Conservation (phyloP, 2,888 invertebrate genomes). For the Erebia ligea region DNA sequence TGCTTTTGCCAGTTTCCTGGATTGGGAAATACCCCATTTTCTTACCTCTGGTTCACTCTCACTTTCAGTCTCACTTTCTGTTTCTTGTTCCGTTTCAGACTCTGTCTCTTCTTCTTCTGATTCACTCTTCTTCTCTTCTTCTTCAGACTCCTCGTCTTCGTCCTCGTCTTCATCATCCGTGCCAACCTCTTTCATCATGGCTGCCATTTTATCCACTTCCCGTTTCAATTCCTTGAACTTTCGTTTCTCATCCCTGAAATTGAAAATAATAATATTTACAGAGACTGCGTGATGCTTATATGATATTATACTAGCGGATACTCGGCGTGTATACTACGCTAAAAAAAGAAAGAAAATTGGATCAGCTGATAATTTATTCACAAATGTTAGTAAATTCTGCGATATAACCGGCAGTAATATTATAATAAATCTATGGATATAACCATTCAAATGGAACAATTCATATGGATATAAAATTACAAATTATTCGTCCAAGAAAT, state of each 20-base stretch:
- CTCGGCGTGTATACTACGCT: too few species aligned
- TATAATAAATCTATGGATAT: too few species aligned
- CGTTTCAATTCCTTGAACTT: conserved; percentile 92
- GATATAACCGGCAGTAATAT: too few species aligned
- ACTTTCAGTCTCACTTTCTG: conserved; percentile 86
- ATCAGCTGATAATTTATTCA: too few species aligned
- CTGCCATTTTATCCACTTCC: conserved; percentile 96
- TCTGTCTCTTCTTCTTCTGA: conserved; percentile 84
- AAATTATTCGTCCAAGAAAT: too few species aligned
- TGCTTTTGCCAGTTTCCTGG: too few species aligned
- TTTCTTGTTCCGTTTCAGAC: conserved; percentile 86
- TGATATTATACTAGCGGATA: too few species aligned
- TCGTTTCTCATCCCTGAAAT: conserved; percentile 88
- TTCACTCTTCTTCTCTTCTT: conserved; percentile 80
- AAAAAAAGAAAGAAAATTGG: too few species aligned
- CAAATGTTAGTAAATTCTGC: too few species aligned
- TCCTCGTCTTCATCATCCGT: conserved; percentile 88
- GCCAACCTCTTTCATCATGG: conserved; percentile 91
- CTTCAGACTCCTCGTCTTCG: conserved; percentile 83
- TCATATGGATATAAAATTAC: too few species aligned
- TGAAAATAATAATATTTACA: background rate
- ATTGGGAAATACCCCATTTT: background rate
- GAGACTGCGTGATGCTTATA: background rate
- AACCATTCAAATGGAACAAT: too few species aligned
- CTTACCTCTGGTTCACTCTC: conserved; percentile 86